Base-by-base conservation (phyloP, 2,113 vertebrate genomes). In the Psophia crepitans region DNA sequence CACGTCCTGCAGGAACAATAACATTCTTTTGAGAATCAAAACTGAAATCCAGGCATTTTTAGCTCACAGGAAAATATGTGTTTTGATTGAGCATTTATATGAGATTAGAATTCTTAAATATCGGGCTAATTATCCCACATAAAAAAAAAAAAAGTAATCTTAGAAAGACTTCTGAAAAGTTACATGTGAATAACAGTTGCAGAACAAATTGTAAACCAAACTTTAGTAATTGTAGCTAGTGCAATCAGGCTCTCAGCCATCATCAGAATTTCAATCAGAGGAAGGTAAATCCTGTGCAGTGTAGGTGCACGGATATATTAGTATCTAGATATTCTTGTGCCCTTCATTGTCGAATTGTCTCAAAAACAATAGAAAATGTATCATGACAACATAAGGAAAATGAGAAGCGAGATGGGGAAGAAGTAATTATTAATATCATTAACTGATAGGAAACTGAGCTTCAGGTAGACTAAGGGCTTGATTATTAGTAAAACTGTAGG, bases 1-100 rank as follows among this genome's bases (percentile, higher is more conserved):
- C 86, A 94, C 8, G 1, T 96, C 84, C 89, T 66, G 19, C 44
- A 95, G 69, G 91, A 97, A 97, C 95, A 98, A 96, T 97, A 97
- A 96, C 96, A 97, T 97, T 95, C 96, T 97, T 97, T 95, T 79
- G 96, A 98, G 94, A 98, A 95, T n/a, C 41, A 93, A 89, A 96
- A 82, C 77, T 96, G 97, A 98, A 98, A 98, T 95, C 92, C 76
- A 98, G 96, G 93, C 96, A 95, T 94, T 97, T 95, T 96, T 95
- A 97, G 93, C 93, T 97, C 97, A 77, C 93, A 97, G 87, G 80
- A 97, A 97, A 97, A 96, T 95, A 95, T 73, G 54, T 95, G 88
- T 96, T 98, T 97, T 97, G 92, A 97, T 97, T 96, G 96, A 97
- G 83, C 93, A 90, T 97, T 97, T 95, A 93, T 95, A 84, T 80